Percentiles rank a stretch among this genome's conserved stretches.
phyloP scores from a whole-genome alignment of 2,888 invertebrate species.

The Nomada ruficornis region DNA sequence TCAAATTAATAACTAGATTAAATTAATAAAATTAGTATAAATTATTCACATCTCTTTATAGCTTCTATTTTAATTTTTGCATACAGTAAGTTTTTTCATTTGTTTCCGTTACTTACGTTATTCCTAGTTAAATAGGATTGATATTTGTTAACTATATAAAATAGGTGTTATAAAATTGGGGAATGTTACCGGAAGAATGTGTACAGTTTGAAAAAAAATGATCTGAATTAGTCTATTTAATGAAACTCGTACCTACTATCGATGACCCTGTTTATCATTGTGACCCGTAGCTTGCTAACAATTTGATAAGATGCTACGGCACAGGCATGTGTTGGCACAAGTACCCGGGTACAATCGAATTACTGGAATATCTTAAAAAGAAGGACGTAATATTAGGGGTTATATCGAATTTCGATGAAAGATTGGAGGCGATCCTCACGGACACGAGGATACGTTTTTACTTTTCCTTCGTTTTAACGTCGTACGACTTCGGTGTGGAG shows the following conservation, averaged over 20 bases:
- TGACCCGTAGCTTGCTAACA: conserved; percentile 85
- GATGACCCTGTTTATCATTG: conserved; percentile 70
- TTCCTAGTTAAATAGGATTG: neutral
- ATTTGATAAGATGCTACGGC: conserved; percentile 89
- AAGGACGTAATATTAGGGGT: conserved; percentile 88
- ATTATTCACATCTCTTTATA: neutral
- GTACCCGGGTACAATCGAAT: conserved; percentile 87
- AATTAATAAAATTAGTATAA: neutral
- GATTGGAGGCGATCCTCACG: conserved; percentile 89
- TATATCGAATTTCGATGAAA: conserved; percentile 95
- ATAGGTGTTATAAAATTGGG: neutral
- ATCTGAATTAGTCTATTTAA: conserved; percentile 17
- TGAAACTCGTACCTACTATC: conserved; percentile 44
- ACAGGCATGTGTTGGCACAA: conserved; percentile 91
- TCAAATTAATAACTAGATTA: neutral
- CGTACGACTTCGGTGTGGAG: conserved; percentile 89
- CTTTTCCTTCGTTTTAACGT: conserved; percentile 93
- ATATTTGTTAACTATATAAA: neutral
- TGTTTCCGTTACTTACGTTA: neutral
- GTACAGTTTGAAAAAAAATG: neutral
- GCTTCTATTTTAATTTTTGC: neutral
- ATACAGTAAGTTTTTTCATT: neutral
- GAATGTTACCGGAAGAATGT: neutral
- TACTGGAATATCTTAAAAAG: conserved; percentile 87
- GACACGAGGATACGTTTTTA: conserved; percentile 88